Conservation (phyloP, 2,797 vertebrate species). For the Melanotaenia trifasciata region DNA sequence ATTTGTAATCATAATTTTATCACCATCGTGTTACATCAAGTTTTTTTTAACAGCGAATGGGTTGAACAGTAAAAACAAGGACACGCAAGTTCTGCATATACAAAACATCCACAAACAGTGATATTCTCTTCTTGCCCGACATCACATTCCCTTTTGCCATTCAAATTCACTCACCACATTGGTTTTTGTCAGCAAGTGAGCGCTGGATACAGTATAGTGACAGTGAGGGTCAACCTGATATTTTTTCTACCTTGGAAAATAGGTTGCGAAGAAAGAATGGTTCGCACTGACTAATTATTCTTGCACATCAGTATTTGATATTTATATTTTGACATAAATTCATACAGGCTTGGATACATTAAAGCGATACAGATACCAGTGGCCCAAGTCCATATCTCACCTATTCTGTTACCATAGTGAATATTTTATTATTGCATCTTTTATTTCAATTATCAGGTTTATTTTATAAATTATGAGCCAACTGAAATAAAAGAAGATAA, state of each 20-base stretch:
- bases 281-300: background rate
- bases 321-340: background rate
- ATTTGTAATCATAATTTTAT: background rate
- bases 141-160: constrained; percentile 14
- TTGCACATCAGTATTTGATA: background rate
- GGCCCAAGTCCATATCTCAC: too few species aligned
- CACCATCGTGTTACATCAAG: too few species aligned
- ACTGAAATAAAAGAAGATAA: too few species aligned
- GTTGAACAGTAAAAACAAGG: background rate
- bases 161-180: constrained; percentile 27
- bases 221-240: background rate
- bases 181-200: constrained; percentile 7
- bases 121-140: background rate
- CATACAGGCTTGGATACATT: too few species aligned
- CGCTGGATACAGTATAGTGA: background rate
- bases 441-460: too few species aligned
- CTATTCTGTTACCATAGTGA: too few species aligned
- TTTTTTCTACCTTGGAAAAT: background rate
- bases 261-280: background rate
- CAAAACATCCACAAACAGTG: too few species aligned
- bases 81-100: too few species aligned
- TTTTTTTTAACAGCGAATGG: background rate
- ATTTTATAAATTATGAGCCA: too few species aligned
- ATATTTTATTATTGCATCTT: too few species aligned
- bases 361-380: too few species aligned